Evolutionary conservation across 2,888 invertebrate genomes (phyloP).

Genomic region (Scaptomyza reducta): DNA sequence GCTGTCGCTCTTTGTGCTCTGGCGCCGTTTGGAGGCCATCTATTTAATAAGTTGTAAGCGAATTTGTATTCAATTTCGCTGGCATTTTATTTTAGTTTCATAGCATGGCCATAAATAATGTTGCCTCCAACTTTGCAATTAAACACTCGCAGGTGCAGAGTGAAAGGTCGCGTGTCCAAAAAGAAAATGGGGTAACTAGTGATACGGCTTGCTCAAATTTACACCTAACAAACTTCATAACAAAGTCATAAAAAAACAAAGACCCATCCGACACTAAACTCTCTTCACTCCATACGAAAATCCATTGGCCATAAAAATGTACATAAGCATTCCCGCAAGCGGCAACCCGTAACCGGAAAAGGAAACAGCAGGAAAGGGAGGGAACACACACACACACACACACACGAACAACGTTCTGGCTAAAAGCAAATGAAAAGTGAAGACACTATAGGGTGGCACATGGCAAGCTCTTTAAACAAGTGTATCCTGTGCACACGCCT

Average conservation of each 20-base stretch:
- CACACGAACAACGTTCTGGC: conserved; percentile 37
- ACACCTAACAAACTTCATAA: conserved; percentile 78
- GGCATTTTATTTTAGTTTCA: conserved; percentile 26
- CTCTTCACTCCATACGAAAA: conserved; percentile 12
- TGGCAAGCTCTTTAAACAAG: conserved; percentile 67
- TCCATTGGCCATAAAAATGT: conserved; percentile 59
- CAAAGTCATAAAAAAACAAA: conserved; percentile 78
- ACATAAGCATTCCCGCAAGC: conserved; percentile 44
- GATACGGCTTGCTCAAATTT: conserved; percentile 66
- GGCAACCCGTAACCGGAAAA: conserved; percentile 21
- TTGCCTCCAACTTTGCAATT: conserved; percentile 76
- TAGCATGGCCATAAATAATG: conserved; percentile 72
- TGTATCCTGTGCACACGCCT: conserved; percentile 15
- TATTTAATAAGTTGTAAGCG: conserved; percentile 73
- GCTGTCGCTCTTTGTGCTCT: neutral
- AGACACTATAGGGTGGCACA: conserved; percentile 27
- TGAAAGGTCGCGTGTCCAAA: conserved; percentile 30
- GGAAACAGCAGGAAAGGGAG: conserved; percentile 11
- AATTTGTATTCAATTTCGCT: conserved; percentile 72
- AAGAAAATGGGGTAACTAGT: conserved; percentile 38
- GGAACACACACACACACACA: conserved; percentile 11
- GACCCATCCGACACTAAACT: conserved; percentile 29
- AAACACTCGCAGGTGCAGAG: conserved; percentile 38
- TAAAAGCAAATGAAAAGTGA: conserved; percentile 39
- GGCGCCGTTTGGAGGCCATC: conserved; percentile 28